Base-by-base conservation (phyloP, 1,140 invertebrate species). In the Brachionus sp. region DNA sequence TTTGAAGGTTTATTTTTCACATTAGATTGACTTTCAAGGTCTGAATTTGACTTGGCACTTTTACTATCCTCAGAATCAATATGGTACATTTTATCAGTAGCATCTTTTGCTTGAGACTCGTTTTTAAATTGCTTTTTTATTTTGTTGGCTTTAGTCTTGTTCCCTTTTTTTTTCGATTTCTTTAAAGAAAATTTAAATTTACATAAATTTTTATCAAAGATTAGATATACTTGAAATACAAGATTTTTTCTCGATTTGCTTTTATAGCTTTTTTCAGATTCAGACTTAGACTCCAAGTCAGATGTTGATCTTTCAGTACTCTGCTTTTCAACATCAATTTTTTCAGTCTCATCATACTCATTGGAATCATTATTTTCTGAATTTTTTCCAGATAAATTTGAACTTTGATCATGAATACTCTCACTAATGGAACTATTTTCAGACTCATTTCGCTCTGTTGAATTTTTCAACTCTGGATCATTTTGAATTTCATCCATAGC, bases 401-500 rank as follows among this genome's bases (percentile, higher is more conserved):
- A 39, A 44, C 50, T 64, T 50, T n/a, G 13, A 42, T 82, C 10
- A 50, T 68, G 64, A 75, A 16, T 12, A 77, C 46, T 25, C 1
- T 44, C 37, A 10, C 25, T 12, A 33, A 42, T 33, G 23, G 62
- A 7, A 70, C 19, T 33, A 13, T 75, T 29, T 33, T 82, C 19
- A 16, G 50, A 33, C 5, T 84, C 33, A 5, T 23, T 77, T 25
- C 10, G 19, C 0, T 3, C 1, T 23, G 37, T 10, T 16, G 46
- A 25, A 46, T 75, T 75, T 46, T 46, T 23, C 68, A 75, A 64
- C 53, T 77, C 86, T 5, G 90, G 89, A 73, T 91, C 89, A 84
- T 91, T 87, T 84, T 92, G 91, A 64, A 93, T 91, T 86, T 93
- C 91, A 85, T 90, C 88, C 62, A 93, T 87, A 23, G 92, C 93